phyloP scores from a whole-genome alignment of 2,797 vertebrate species.

The Pseudochirops corinnae region DNA sequence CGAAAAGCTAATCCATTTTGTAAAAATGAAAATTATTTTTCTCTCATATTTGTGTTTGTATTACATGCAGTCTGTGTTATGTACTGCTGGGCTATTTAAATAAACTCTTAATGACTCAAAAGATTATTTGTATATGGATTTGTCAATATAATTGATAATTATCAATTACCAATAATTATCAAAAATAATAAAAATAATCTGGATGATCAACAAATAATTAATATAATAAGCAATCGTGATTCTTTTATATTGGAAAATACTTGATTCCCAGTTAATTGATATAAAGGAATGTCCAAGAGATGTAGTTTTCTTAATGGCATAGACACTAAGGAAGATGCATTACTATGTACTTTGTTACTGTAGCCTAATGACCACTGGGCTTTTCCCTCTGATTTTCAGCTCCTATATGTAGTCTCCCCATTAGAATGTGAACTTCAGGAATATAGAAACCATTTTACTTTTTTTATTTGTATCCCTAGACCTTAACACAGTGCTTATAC shows the following conservation, averaged over 20 bases:
- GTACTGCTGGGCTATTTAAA: not conserved
- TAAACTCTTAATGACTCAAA: not conserved
- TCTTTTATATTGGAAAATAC: not conserved
- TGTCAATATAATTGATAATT: no score
- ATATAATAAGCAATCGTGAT: not conserved
- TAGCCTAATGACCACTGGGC: not conserved
- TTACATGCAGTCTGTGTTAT: not conserved
- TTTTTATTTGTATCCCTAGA: not conserved
- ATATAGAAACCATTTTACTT: not conserved
- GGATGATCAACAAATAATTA: slow-evolving; percentile 25
- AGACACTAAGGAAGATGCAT: not conserved
- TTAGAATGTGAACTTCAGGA: not conserved
- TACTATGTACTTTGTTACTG: not conserved
- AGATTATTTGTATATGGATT: not conserved
- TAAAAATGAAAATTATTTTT: not conserved
- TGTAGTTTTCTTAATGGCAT: not conserved
- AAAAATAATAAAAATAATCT: not conserved
- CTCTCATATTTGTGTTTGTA: not conserved
- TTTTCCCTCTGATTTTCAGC: not conserved
- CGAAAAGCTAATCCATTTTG: slow-evolving; percentile 15
- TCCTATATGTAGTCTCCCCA: not conserved
- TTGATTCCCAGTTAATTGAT: not conserved
- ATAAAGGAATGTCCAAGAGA: not conserved
- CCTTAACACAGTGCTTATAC: not conserved
- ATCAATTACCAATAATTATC: no score